Conservation (phyloP, 2,888 invertebrate species). For the Drosophila gaucha region DNA sequence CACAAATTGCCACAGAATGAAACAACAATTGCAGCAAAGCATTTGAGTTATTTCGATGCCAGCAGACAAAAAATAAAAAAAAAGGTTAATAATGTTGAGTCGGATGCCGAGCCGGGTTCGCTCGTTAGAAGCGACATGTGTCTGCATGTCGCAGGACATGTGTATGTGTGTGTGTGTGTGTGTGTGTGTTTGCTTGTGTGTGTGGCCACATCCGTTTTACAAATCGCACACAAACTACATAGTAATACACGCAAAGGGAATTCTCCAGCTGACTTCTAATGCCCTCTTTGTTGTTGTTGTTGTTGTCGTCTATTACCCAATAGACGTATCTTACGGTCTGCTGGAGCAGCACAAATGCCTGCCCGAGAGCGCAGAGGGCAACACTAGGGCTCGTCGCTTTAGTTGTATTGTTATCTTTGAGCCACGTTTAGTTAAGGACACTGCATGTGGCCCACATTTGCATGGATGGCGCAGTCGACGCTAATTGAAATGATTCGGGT, state of each 20-base stretch:
- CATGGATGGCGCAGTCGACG: conserved; percentile 30
- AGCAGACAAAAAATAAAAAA: conserved; percentile 18
- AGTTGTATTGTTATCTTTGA: conserved; percentile 37
- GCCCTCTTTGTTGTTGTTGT: background rate
- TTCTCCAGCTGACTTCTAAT: conserved; percentile 27
- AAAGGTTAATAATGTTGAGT: conserved; percentile 24
- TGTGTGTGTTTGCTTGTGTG: background rate
- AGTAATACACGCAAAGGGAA: conserved; percentile 39
- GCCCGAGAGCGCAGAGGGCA: background rate
- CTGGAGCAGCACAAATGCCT: conserved; percentile 49
- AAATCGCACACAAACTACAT: conserved; percentile 54
- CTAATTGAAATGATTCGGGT: conserved; percentile 69
- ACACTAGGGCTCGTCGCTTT: conserved; percentile 12
- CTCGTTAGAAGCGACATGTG: conserved; percentile 63
- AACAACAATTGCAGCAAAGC: conserved; percentile 23
- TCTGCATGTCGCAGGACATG: conserved; percentile 58
- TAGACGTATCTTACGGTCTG: conserved; percentile 66
- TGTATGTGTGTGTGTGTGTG: background rate
- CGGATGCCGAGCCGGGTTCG: conserved; percentile 9
- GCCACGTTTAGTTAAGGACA: conserved; percentile 22
- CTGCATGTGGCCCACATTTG: conserved; percentile 44
- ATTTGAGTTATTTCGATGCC: conserved; percentile 32
- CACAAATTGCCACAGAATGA: conserved; percentile 25
- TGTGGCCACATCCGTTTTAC: conserved; percentile 62
- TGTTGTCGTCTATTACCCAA: conserved; percentile 28